Percentiles rank a stretch among this genome's conserved stretches.
These are phyloP conservation scores for Collichthys lucidus DNA, from an alignment of 2,113 vertebrate genomes.

Conservation along the genomic window DNA sequence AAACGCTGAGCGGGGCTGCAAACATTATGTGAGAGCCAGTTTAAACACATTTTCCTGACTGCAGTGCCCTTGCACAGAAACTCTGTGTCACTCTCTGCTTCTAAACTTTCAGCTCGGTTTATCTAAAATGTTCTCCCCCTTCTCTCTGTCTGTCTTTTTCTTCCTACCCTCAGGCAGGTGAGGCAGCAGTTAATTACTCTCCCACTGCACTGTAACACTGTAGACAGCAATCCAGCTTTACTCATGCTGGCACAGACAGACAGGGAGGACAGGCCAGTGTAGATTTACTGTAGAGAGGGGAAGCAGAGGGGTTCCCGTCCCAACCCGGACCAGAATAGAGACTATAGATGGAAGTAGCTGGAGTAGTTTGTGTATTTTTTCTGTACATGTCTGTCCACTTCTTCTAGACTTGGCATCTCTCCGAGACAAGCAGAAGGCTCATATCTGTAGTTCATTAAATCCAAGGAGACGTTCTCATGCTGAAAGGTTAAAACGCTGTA, in stretches of 20 bases:
- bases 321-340: conserved; percentile 47
- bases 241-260: conserved; percentile 45
- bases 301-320: conserved; percentile 46
- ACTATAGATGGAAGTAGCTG: conserved; percentile 53
- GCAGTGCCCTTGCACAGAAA: background rate
- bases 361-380: conserved; percentile 27
- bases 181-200: conserved; percentile 55
- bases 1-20: background rate
- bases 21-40: conserved; percentile 8
- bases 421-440: background rate
- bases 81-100: background rate
- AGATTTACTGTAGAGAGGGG: conserved; percentile 51
- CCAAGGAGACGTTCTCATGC: conserved; percentile 12
- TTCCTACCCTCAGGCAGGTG: conserved; percentile 43
- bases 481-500: conserved; percentile 32
- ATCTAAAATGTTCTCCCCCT: background rate
- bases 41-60: background rate
- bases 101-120: conserved; percentile 15
- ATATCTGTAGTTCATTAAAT: conserved; percentile 43
- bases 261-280: conserved; percentile 24
- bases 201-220: conserved; percentile 21
- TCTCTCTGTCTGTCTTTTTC: conserved; percentile 21
- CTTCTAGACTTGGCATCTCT: conserved; percentile 28
- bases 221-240: conserved; percentile 29
- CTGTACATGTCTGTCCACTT: conserved; percentile 22